Evolutionary conservation across 2,797 vertebrate genomes (phyloP).

Genomic region (Platyrinchus mystaceus): DNA sequence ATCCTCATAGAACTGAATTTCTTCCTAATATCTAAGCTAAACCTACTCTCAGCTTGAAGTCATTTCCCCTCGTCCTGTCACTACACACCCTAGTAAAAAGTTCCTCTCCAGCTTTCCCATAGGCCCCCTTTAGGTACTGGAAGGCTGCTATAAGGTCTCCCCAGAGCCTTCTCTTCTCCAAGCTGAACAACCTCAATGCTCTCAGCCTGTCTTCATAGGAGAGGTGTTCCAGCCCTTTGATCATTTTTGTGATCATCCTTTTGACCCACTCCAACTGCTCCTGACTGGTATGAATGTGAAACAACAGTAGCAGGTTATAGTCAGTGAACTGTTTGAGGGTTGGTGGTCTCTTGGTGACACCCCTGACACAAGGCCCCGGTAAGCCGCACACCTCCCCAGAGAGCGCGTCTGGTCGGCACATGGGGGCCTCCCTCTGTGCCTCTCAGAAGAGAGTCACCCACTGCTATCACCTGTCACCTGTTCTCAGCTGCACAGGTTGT

Average conservation of each 20-base stretch:
- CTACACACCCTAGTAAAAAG: not conserved
- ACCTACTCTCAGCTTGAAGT: not conserved
- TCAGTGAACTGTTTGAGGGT: fast-evolving
- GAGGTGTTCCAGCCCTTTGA: not conserved
- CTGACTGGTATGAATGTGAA: not conserved
- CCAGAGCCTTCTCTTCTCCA: not conserved
- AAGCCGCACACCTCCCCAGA: not conserved
- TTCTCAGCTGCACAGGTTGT: not conserved
- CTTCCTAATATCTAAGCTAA: not conserved
- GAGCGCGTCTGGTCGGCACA: not conserved
- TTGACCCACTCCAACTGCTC: not conserved
- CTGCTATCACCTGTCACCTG: not conserved
- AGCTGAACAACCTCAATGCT: not conserved
- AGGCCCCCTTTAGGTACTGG: fast-evolving
- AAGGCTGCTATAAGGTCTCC: not conserved
- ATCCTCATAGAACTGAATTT: not conserved
- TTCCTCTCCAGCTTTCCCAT: not conserved
- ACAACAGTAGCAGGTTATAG: not conserved
- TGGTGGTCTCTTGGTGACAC: not conserved
- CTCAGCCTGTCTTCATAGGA: not conserved
- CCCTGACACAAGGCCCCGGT: not conserved
- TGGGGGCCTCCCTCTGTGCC: not conserved
- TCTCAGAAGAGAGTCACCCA: not conserved
- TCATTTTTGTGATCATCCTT: not conserved
- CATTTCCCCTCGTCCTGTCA: not conserved